Base-by-base conservation (phyloP, 2,888 invertebrate genomes). In the Polietes domitor region DNA sequence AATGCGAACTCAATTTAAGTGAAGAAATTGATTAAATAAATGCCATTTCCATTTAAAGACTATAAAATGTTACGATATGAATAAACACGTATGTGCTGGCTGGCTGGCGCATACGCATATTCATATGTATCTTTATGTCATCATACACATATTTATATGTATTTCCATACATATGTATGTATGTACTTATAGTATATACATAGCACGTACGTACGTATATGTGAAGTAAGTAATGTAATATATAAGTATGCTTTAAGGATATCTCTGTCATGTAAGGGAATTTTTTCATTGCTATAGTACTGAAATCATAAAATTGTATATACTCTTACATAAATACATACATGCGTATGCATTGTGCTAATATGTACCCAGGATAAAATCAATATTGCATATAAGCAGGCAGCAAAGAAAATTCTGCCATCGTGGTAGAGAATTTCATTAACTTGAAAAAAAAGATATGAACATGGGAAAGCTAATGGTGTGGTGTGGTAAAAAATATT, bases 281-380 rank as follows among this genome's bases (percentile, higher is more conserved):
- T 12, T 6, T 7, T 28, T 28, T 61, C 32, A 61, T 61, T 61
- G n/a, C 28, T 28, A 1, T 32, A 32, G 28, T 61, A 61, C 28
- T 61, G 61, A 61, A 61, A 61, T 61, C 61, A 61, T 61, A 61
- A 61, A 61, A 61, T 4, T 47, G 7, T 47, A 47, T 47, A 47
- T 47, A n/a, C 37, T n/a, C n/a, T n/a, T n/a, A n/a, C n/a, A n/a
- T n/a, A n/a, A n/a, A n/a, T n/a, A n/a, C n/a, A n/a, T n/a, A n/a
- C n/a, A n/a, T n/a, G n/a, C n/a, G n/a, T n/a, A n/a, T n/a, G n/a
- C n/a, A n/a, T n/a, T 37, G 37, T 37, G 37, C 12, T 10, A 37
- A 37, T 37, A 9, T 37, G 9, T 37, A 12, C 37, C 4, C 10
- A 37, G 37, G 37, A 37, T 10, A 37, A 37, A 2, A 1, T 7